Conservation (phyloP, 2,888 invertebrate species). For the Pyrrhosoma nymphula region DNA sequence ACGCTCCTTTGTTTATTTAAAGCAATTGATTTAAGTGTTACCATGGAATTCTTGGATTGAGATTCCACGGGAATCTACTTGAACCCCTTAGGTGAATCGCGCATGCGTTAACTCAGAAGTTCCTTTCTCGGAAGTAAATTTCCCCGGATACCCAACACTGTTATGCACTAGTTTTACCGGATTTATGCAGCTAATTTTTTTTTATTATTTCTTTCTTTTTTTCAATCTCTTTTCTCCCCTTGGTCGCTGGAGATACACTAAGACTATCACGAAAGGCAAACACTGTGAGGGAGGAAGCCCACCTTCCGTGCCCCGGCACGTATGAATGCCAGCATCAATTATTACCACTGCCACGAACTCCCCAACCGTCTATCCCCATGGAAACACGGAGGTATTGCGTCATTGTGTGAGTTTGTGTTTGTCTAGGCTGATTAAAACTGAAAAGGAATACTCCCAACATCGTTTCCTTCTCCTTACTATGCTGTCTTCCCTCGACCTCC, state of each 20-base stretch:
- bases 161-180: neutral
- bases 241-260: neutral
- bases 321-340: slow-evolving; percentile 31
- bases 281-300: neutral
- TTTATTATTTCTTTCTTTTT: neutral
- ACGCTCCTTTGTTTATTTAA: too few relatives aligned
- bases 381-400: neutral
- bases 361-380: neutral
- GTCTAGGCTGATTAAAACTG: slow-evolving; percentile 32
- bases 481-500: neutral
- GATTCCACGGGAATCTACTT: neutral
- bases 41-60: neutral
- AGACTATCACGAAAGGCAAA: neutral
- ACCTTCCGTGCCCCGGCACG: neutral
- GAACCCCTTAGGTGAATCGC: neutral
- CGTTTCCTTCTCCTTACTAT: neutral
- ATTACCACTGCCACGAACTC: neutral
- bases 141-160: neutral
- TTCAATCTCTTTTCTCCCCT: neutral
- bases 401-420: neutral
- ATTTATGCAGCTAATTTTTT: neutral
- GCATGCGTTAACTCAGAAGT: neutral
- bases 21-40: too few relatives aligned
- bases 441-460: neutral
- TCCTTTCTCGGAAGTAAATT: neutral